A percentile compares a stretch with the other conserved stretches of the same genome.
These are phyloP conservation scores for Chaetops frenatus DNA, from an alignment of 2,113 vertebrate genomes.

Conservation along the genomic window DNA sequence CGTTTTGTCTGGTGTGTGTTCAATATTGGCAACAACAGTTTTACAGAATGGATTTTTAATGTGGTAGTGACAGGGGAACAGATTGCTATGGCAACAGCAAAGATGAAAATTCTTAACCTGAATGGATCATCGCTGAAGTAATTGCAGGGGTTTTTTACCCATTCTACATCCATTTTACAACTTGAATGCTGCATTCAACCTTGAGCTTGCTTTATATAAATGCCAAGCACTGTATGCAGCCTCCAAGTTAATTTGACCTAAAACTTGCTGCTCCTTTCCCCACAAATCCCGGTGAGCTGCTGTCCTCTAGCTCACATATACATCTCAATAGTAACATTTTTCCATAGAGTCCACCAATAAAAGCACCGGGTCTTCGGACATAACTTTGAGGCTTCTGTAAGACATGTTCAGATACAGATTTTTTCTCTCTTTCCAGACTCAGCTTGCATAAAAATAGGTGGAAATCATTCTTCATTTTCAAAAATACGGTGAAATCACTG, in stretches of 20 bases:
- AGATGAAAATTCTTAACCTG: constrained; percentile 83
- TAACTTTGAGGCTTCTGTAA: neutral
- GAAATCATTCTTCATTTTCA: neutral
- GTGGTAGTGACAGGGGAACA: constrained; percentile 65
- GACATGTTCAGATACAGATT: accelerated
- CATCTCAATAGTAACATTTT: neutral
- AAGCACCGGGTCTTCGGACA: neutral
- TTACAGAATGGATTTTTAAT: constrained; percentile 74
- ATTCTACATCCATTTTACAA: constrained; percentile 73
- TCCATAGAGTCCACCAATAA: neutral
- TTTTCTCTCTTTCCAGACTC: neutral
- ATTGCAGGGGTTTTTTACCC: constrained; percentile 76
- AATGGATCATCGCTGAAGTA: constrained; percentile 81
- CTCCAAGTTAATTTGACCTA: constrained; percentile 2
- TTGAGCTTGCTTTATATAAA: constrained; percentile 64
- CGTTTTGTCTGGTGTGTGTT: constrained; percentile 59
- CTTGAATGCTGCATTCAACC: constrained; percentile 64
- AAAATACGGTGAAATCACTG: neutral
- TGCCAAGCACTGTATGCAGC: constrained; percentile 14
- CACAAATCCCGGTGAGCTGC: neutral
- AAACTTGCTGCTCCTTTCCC: neutral
- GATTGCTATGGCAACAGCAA: constrained; percentile 84
- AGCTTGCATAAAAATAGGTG: neutral
- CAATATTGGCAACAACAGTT: constrained; percentile 58
- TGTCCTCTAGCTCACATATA: neutral